A percentile compares a stretch with the other conserved stretches of the same genome.
Evolutionary conservation across 2,113 vertebrate genomes (phyloP).

Genomic region (Peromyscus maniculatus): DNA sequence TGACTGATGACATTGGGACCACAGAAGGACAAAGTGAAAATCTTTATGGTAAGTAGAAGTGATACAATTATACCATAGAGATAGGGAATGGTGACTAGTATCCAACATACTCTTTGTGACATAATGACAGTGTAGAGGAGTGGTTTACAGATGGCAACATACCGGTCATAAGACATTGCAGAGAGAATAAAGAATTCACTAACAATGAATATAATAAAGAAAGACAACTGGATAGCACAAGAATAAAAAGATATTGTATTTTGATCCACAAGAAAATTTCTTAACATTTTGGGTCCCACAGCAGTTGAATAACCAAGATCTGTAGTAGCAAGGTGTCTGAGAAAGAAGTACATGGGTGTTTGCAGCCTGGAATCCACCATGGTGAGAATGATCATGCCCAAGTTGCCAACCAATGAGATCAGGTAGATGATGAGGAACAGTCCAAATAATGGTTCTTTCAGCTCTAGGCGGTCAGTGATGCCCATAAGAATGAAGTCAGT

Average conservation of each 20-base stretch:
- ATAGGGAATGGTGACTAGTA: neutral
- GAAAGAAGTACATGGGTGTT: neutral
- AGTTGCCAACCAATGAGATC: neutral
- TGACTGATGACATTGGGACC: neutral
- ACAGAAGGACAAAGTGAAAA: neutral
- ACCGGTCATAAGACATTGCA: neutral
- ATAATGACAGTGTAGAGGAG: neutral
- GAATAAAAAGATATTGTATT: neutral
- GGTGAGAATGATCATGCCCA: neutral
- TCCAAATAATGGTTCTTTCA: neutral
- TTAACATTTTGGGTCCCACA: neutral
- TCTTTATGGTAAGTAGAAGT: neutral
- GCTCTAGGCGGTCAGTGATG: neutral
- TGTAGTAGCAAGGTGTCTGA: neutral
- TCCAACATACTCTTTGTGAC: neutral
- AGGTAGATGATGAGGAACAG: neutral
- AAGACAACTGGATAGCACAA: neutral
- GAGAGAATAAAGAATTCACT: conserved; percentile 11
- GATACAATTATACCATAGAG: neutral
- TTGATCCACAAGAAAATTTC: neutral
- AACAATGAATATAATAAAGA: neutral
- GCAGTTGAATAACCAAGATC: neutral
- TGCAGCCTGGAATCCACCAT: neutral
- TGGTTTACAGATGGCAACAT: conserved; percentile 25
- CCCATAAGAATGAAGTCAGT: neutral